Evolutionary conservation across 2,888 invertebrate genomes (phyloP).

Genomic region (Erebia palarica): DNA sequence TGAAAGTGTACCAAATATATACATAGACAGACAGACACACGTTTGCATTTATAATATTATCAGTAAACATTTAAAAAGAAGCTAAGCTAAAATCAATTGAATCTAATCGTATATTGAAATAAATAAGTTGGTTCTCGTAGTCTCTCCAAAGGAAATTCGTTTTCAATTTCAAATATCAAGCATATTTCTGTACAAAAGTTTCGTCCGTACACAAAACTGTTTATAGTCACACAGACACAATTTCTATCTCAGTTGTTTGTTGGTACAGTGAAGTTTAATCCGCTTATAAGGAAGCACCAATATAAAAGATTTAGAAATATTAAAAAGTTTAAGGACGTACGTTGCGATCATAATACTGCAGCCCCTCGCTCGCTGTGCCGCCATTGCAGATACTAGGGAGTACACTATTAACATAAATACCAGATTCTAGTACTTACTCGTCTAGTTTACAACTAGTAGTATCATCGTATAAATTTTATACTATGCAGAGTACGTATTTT

Average conservation of each 20-base stretch:
- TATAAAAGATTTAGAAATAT: constrained; percentile 40
- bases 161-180: constrained; percentile 17
- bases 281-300: constrained; percentile 36
- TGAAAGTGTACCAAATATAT: too few species aligned
- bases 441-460: constrained; percentile 47
- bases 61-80: too few species aligned
- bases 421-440: constrained; percentile 44
- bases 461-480: constrained; percentile 43
- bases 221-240: constrained; percentile 33
- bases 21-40: too few species aligned
- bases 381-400: constrained; percentile 47
- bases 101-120: not conserved
- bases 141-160: not conserved
- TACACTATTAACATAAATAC: constrained; percentile 57
- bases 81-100: not conserved
- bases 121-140: not conserved
- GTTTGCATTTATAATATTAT: too few species aligned
- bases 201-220: constrained; percentile 22
- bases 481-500: constrained; percentile 27
- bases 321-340: constrained; percentile 35
- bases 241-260: constrained; percentile 32
- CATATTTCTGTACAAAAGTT: constrained; percentile 20
- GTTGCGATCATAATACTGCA: constrained; percentile 42
- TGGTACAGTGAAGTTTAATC: constrained; percentile 34
- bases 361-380: constrained; percentile 43